Conservation (phyloP, 2,113 vertebrate species). For the Myotis brandtii region DNA sequence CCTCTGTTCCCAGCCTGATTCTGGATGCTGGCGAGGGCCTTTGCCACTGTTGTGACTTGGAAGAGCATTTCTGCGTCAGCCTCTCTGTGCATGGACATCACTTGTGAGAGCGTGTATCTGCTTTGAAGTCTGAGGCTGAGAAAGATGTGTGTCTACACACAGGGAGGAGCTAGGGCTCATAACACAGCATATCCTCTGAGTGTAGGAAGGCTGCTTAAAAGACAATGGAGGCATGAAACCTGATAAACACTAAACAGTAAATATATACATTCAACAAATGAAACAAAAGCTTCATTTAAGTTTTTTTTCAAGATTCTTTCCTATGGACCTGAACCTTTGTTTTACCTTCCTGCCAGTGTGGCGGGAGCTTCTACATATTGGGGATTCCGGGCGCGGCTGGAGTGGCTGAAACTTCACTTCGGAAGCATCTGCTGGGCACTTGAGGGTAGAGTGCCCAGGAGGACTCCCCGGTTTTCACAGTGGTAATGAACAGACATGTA, state of each 20-base stretch:
- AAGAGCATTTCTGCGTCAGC: background rate
- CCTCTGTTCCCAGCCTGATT: background rate
- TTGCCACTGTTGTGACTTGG: background rate
- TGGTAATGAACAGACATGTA: background rate
- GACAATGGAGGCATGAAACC: background rate
- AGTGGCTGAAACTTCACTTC: background rate
- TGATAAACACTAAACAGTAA: background rate
- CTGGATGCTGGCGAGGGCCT: background rate
- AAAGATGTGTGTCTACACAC: background rate
- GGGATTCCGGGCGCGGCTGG: background rate
- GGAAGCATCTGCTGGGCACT: background rate
- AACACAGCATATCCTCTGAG: background rate
- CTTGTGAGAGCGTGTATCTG: background rate
- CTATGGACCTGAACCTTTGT: background rate
- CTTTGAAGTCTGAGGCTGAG: background rate
- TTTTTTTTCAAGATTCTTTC: background rate
- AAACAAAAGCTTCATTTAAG: background rate
- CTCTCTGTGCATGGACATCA: background rate
- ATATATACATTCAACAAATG: background rate
- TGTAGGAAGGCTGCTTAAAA: background rate
- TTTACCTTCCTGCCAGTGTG: background rate
- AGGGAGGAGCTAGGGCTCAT: background rate
- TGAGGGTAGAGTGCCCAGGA: conserved; percentile 1
- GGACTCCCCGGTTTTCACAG: background rate
- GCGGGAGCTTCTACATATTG: background rate